Evolutionary conservation across 2,113 vertebrate species (phyloP).

Genomic region (Anhinga anhinga): DNA sequence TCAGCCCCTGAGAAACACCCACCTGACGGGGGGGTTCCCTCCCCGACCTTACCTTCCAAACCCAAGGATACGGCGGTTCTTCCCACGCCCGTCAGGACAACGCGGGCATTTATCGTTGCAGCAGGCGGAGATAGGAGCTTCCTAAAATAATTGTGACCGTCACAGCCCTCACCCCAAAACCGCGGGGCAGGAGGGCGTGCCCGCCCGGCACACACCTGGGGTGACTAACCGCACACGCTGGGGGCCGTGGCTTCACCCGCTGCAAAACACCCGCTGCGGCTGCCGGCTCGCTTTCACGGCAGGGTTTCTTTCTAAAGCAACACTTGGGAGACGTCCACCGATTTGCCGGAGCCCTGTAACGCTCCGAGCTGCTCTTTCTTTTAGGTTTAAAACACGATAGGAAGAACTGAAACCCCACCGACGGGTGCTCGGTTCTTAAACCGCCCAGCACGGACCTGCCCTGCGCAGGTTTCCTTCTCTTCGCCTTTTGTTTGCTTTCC

Average conservation of each 20-base stretch:
- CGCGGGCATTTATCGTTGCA: rapidly evolving
- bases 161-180: rapidly evolving
- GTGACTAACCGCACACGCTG: not conserved
- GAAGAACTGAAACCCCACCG: rapidly evolving
- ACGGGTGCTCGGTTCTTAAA: rapidly evolving
- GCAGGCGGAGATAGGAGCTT: not conserved
- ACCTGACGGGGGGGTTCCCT: not conserved
- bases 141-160: not conserved
- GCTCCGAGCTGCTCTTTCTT: rapidly evolving
- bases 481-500: not conserved
- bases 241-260: not conserved
- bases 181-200: rapidly evolving
- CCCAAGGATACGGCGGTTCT: rapidly evolving
- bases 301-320: not conserved
- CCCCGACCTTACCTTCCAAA: not conserved
- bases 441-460: not conserved
- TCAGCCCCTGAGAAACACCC: rapidly evolving
- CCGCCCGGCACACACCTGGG: not conserved
- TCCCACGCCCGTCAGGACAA: not conserved
- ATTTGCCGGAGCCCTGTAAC: not conserved
- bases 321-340: rapidly evolving
- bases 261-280: not conserved
- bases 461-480: not conserved
- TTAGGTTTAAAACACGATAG: rapidly evolving
- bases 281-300: rapidly evolving